Evolutionary conservation across 1,140 invertebrate genomes (phyloP), one percentile per base, ranked within the genome.

Genomic region (Hycleus cichorii): DNA sequence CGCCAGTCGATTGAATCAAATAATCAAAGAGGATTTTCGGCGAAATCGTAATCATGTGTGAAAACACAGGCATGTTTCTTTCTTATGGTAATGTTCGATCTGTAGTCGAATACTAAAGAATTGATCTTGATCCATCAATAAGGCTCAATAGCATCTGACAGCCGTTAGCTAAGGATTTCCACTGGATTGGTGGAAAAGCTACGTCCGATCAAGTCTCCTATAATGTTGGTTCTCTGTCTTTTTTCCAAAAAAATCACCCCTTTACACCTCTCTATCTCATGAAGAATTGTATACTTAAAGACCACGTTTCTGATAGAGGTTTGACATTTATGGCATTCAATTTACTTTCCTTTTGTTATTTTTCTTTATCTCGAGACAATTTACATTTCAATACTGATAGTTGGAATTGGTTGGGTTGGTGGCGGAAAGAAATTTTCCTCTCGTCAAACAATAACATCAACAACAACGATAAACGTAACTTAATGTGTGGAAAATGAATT

Each of bases 51-150:
- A 54, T 59, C 50, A 59, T 49, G 44, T 54, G 58, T 57, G 59
- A 59, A 52, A 59, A 49, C 50, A 38, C 32, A 54, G 49, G 50
- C 48, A 39, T 51, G 59, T 60, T 60, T 46, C 48, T 63, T 63
- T 63, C 53, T 59, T 59, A 63, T 63, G 61, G 57, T 63, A 63
- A 63, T 63, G 39, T 52, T 50, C 52, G 39, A 59, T 59, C 57
- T 52, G 51, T 18, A 12, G 47, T 40, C 49, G 49, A 57, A 63
- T 57, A 53, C 52, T 12, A 38, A 45, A 32, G 51, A 47, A 51
- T 50, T 58, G 48, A 58, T 48, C 47, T 48, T 57, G 59, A 64
- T 64, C 59, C 52, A 64, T 64, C 62, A 64, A 64, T 64, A 64
- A 58, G 62, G 59, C 59, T 64, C 55, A 58, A 11, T 12, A 49